Evolutionary conservation across 30 jellyfish, hydroid and myxozoan species (phyloP).

Genomic region (Pelagia noctiluca): DNA sequence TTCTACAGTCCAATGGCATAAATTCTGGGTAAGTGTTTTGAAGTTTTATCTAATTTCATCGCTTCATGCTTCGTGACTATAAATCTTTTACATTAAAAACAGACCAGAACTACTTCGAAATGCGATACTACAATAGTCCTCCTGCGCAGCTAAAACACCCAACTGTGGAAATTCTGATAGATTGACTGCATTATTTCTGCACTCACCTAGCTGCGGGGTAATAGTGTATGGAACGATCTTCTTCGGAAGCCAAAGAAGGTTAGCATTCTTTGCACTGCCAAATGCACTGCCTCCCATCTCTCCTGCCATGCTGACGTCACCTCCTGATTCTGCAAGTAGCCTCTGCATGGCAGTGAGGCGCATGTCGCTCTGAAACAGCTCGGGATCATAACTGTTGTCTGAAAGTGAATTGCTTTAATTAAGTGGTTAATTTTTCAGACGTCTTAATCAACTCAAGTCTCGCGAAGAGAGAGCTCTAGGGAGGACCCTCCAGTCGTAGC

Average conservation of each 20-base stretch:
- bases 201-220: constrained; percentile 63
- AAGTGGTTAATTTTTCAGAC: not conserved
- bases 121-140: too few relatives aligned
- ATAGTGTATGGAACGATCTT: constrained; percentile 81
- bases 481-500: not conserved
- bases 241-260: constrained; percentile 82
- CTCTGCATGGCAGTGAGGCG: constrained; percentile 89
- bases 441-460: not conserved
- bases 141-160: too few relatives aligned
- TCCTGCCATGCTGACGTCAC: constrained; percentile 85
- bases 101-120: too few relatives aligned
- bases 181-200: not conserved
- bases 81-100: too few relatives aligned
- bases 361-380: constrained; percentile 87
- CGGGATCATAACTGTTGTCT: constrained; percentile 46
- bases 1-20: too few relatives aligned
- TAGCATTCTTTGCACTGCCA: constrained; percentile 70
- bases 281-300: constrained; percentile 21
- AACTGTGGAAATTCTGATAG: too few relatives aligned
- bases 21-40: too few relatives aligned
- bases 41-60: too few relatives aligned
- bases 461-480: not conserved
- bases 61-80: too few relatives aligned
- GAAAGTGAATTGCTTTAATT: not conserved
- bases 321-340: constrained; percentile 84